Evolutionary conservation across 2,797 vertebrate species (phyloP).

Genomic region (Chaetophractus vellerosus): DNA sequence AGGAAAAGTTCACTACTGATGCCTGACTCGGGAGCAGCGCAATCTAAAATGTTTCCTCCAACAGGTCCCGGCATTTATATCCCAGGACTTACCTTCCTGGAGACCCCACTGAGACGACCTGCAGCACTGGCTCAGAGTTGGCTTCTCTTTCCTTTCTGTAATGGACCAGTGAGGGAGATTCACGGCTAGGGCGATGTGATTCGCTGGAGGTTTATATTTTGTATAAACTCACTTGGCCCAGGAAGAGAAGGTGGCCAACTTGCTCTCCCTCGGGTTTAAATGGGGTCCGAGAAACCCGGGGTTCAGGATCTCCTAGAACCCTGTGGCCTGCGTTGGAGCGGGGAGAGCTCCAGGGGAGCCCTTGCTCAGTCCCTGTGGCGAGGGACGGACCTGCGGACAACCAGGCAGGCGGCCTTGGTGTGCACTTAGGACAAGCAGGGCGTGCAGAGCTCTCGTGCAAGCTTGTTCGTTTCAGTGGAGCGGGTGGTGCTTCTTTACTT

Average conservation of each 20-base stretch:
- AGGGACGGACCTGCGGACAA: neutral
- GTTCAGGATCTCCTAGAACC: neutral
- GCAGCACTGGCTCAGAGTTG: neutral
- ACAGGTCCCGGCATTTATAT: neutral
- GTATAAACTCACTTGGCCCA: neutral
- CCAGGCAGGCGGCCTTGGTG: neutral
- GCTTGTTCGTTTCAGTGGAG: neutral
- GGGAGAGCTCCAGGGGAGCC: neutral
- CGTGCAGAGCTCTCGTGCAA: neutral
- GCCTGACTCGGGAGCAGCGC: neutral
- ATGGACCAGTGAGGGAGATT: neutral
- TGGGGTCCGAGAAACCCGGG: neutral
- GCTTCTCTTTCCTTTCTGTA: neutral
- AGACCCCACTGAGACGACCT: neutral
- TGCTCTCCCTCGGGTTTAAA: neutral
- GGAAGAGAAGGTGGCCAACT: neutral
- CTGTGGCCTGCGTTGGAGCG: neutral
- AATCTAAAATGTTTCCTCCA: neutral
- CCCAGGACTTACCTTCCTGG: neutral
- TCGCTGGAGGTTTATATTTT: neutral
- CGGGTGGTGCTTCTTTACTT: slow-evolving; percentile 31
- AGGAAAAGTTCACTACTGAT: neutral
- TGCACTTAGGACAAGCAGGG: neutral
- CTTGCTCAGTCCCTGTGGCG: neutral
- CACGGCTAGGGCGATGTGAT: neutral